Evolutionary conservation across 2,888 invertebrate species (phyloP).

Genomic region (Tetheella fluctuosa): DNA sequence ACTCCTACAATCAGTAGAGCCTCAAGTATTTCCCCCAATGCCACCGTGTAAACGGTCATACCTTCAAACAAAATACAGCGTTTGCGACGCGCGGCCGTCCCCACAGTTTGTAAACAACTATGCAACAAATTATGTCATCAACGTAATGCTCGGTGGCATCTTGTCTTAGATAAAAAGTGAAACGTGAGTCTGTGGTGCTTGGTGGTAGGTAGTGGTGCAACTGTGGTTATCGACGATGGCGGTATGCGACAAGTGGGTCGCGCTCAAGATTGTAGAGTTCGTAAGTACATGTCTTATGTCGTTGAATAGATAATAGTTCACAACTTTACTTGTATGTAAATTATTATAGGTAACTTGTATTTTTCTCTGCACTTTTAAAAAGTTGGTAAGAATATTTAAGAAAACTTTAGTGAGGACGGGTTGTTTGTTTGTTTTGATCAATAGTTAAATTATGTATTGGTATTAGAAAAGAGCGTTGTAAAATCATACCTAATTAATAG

Average conservation of each 20-base stretch:
- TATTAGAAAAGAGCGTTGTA: no score
- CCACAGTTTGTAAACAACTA: conserved; percentile 38
- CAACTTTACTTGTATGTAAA: not conserved
- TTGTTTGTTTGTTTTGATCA: no score
- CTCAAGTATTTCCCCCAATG: conserved; percentile 60
- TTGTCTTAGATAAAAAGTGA: conserved; percentile 39
- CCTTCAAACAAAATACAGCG: conserved; percentile 65
- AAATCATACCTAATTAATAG: no score
- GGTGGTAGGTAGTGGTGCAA: conserved; percentile 29
- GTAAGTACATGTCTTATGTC: conserved; percentile 62
- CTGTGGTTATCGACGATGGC: conserved; percentile 59
- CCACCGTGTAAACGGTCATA: conserved; percentile 53
- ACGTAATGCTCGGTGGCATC: conserved; percentile 32
- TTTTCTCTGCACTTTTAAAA: not conserved
- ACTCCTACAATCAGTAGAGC: conserved; percentile 23
- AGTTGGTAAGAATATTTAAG: no score
- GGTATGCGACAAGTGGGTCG: conserved; percentile 83
- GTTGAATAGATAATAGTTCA: not conserved
- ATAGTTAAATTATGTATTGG: no score
- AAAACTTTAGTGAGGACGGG: no score
- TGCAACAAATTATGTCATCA: conserved; percentile 47
- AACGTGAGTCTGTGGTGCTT: conserved; percentile 29
- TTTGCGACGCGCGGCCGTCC: conserved; percentile 66
- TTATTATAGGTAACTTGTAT: not conserved
- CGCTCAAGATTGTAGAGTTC: conserved; percentile 81